Conservation (phyloP, 1,140 invertebrate genomes). For the Subanguina moxae region DNA sequence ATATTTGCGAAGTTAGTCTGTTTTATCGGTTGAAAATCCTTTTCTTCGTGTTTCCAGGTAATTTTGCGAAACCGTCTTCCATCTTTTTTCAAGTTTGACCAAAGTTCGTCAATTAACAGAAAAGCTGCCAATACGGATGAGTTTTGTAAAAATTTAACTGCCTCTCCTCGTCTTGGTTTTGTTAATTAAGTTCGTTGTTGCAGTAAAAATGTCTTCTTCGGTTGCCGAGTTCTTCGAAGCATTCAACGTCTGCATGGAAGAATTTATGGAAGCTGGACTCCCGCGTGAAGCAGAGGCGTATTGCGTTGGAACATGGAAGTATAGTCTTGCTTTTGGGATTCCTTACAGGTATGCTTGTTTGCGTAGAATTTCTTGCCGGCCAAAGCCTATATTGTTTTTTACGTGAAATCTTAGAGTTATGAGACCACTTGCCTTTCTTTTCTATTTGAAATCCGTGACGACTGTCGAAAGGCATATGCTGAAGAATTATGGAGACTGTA, state of each 20-base stretch:
- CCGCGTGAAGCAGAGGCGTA: slow-evolving; percentile 22
- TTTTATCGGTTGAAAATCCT: too few species aligned
- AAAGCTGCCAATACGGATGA: slow-evolving; percentile 11
- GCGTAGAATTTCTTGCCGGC: neutral
- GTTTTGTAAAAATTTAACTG: slow-evolving; percentile 15
- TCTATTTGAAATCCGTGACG: slow-evolving; percentile 24
- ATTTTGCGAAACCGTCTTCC: slow-evolving; percentile 17
- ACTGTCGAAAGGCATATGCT: slow-evolving; percentile 13
- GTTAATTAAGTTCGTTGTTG: slow-evolving; percentile 10
- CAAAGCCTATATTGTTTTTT: slow-evolving; percentile 6
- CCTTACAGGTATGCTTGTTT: slow-evolving; percentile 14
- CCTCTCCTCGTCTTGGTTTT: neutral
- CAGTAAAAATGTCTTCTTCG: slow-evolving; percentile 20
- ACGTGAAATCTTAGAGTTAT: slow-evolving; percentile 13
- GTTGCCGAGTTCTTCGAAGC: slow-evolving; percentile 28
- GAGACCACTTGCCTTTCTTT: slow-evolving; percentile 12
- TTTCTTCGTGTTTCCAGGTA: too few species aligned
- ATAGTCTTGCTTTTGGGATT: slow-evolving; percentile 18
- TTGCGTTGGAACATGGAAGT: slow-evolving; percentile 20
- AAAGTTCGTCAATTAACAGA: neutral
- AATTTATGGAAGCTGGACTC: slow-evolving; percentile 19
- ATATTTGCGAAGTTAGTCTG: neutral
- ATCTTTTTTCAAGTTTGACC: slow-evolving; percentile 4
- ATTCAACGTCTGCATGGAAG: slow-evolving; percentile 7
- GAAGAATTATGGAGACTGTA: slow-evolving; percentile 17